These are phyloP conservation scores for Melanotaenia maccullochi DNA, from an alignment of 2,797 vertebrate genomes.

Conservation along the genomic window DNA sequence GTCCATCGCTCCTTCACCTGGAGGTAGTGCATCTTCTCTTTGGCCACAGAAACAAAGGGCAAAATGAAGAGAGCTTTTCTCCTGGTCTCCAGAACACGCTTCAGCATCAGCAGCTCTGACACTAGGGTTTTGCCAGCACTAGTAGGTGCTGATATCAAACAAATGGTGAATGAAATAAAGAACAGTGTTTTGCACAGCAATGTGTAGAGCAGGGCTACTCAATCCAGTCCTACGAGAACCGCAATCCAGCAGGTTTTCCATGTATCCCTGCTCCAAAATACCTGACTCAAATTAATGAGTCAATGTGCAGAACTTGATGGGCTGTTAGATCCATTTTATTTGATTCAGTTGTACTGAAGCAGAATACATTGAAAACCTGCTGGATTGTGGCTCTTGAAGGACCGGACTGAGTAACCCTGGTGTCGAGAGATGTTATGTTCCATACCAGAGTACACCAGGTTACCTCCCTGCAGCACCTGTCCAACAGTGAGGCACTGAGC, in stretches of 20 bases:
- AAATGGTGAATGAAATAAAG: neutral
- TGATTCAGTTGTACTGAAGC: too few species aligned
- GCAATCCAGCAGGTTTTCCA: too few species aligned
- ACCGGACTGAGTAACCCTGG: too few species aligned
- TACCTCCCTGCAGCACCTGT: conserved; percentile 90
- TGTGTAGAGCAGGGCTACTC: neutral
- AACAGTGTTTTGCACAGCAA: neutral
- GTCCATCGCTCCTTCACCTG: conserved; percentile 81
- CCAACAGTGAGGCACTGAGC: conserved; percentile 93
- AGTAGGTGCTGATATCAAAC: conserved; percentile 88
- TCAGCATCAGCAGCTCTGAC: conserved; percentile 94
- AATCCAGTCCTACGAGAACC: too few species aligned
- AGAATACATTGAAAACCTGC: too few species aligned
- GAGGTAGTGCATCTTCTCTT: conserved; percentile 96
- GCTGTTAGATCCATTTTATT: too few species aligned
- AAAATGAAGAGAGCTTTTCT: conserved; percentile 96
- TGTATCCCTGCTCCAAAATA: too few species aligned
- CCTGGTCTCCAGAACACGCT: conserved; percentile 91
- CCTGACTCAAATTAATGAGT: too few species aligned
- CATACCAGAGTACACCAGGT: conserved; percentile 96
- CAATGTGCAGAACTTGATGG: too few species aligned
- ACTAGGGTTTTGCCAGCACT: conserved; percentile 98
- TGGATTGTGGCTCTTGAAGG: too few species aligned
- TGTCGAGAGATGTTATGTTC: neutral
- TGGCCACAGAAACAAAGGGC: conserved; percentile 96